Evolutionary conservation across 2,113 vertebrate genomes (phyloP).

Genomic region (Polyodon spathula): DNA sequence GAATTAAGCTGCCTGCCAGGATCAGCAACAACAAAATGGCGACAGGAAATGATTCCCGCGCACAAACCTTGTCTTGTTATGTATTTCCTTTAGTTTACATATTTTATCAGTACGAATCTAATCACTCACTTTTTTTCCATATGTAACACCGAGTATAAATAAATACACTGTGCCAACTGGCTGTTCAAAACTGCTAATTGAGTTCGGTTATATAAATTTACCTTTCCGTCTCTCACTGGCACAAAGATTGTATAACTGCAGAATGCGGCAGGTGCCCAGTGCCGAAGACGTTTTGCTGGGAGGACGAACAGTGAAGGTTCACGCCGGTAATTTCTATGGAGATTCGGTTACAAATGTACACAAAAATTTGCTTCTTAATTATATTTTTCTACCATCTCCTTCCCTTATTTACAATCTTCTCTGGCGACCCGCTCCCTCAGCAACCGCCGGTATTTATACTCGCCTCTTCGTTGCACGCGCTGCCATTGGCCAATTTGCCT

Average conservation of each 20-base stretch:
- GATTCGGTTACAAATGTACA: not conserved
- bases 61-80: not conserved
- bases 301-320: slow-evolving; percentile 22
- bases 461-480: slow-evolving; percentile 16
- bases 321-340: slow-evolving; percentile 16
- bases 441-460: slow-evolving; percentile 47
- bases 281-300: slow-evolving; percentile 28
- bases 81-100: too few relatives aligned
- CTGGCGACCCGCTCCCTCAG: slow-evolving; percentile 29
- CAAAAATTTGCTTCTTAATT: slow-evolving; percentile 5
- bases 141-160: not conserved
- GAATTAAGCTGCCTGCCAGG: not conserved
- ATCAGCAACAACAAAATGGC: slow-evolving; percentile 17
- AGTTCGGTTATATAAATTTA: slow-evolving; percentile 24
- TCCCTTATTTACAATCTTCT: slow-evolving; percentile 27
- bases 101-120: too few relatives aligned
- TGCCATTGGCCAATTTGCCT: slow-evolving; percentile 40
- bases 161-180: slow-evolving; percentile 6
- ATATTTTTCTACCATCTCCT: slow-evolving; percentile 18
- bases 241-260: slow-evolving; percentile 33
- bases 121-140: too few relatives aligned
- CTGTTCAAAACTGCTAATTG: slow-evolving; percentile 12
- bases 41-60: slow-evolving; percentile 13
- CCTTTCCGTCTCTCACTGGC: slow-evolving; percentile 33
- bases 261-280: slow-evolving; percentile 29